These are phyloP conservation scores for Cordilura impudica DNA, from an alignment of 2,888 invertebrate genomes.

Conservation along the genomic window DNA sequence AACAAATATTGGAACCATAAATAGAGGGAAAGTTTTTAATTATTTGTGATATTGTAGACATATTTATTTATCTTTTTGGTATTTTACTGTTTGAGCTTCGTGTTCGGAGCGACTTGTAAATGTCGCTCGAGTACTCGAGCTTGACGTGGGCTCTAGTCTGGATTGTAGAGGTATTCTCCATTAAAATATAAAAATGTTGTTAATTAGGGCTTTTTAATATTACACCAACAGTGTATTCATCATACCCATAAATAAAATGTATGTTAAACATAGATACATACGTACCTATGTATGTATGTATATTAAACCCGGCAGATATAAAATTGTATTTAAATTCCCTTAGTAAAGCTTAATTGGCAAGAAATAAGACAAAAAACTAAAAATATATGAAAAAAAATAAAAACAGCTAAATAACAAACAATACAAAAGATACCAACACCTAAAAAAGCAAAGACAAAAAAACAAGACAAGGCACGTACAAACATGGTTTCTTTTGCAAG, in stretches of 20 bases:
- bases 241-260: not conserved
- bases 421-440: conserved; percentile 50
- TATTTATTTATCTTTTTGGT: too few species aligned
- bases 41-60: too few species aligned
- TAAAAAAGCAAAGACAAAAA: conserved; percentile 19
- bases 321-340: conserved; percentile 62
- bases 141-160: too few species aligned
- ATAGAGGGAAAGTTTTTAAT: too few species aligned
- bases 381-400: conserved; percentile 11
- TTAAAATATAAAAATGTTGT: not conserved
- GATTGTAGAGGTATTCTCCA: too few species aligned
- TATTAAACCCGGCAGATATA: conserved; percentile 40
- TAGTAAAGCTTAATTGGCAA: conserved; percentile 62
- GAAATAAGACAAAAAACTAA: conserved; percentile 46
- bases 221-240: not conserved
- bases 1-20: too few species aligned
- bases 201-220: not conserved
- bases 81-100: too few species aligned
- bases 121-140: too few species aligned
- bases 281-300: not conserved
- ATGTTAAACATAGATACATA: conserved; percentile 17
- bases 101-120: too few species aligned
- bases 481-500: conserved; percentile 58
- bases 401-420: conserved; percentile 50
- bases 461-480: conserved; percentile 60